Evolutionary conservation across 2,888 invertebrate genomes (phyloP), one percentile per base, ranked within the genome.

Genomic region (Mystacides longicornis): DNA sequence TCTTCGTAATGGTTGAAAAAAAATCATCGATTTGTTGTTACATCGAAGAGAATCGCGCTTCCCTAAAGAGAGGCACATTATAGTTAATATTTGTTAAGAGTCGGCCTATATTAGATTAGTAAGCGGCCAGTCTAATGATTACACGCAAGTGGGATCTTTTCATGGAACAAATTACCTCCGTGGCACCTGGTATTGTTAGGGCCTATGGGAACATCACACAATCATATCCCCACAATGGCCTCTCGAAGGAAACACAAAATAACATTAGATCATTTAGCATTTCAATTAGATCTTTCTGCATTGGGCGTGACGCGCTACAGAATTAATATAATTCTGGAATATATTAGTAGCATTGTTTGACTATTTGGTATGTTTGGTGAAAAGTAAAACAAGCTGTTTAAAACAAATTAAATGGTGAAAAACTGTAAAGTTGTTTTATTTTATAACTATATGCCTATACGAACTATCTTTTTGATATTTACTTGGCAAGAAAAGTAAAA

Each of bases 61-160:
- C n/a, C n/a, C n/a, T n/a, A n/a, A n/a, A n/a, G n/a, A n/a, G n/a
- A n/a, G n/a, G n/a, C n/a, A n/a, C 37, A 37, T 37, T 37, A 37
- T 37, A 37, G 3, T 3, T 14, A 14, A 16, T 37, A 14, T 37
- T 37, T 33, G 37, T 7, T 4, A 37, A 37, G 37, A 16, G 37
- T 14, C 37, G 37, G 37, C 16, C 60, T 53, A 57, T 59, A 59
- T 60, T 60, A 60, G 60, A 60, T 60, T 60, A 60, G 60, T 57
- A 51, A 50, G 59, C 52, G 55, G 60, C 48, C 49, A 49, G 55
- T 37, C 37, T 37, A 37, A 55, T 60, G 57, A 60, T 60, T 57
- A 60, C 52, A 57, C 57, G 55, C 55, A 56, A 57, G 55, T 54
- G 53, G 53, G 48, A 51, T 52, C 60, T 55, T 60, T 60, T 60